Base-by-base conservation (phyloP, 1,140 invertebrate species). In the Drosophila pseudoananassae region DNA sequence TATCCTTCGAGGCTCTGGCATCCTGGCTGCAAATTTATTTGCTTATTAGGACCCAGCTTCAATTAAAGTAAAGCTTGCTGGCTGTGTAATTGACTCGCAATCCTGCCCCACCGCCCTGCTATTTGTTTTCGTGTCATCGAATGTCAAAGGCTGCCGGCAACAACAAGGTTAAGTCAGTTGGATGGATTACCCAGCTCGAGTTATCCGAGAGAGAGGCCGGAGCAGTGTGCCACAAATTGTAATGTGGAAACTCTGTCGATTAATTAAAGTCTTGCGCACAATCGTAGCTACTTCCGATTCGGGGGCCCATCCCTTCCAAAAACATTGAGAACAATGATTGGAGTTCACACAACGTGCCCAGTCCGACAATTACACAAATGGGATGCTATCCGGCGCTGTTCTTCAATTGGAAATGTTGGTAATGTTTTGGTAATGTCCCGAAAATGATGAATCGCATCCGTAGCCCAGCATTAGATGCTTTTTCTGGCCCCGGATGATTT, bases 371-470 rank as follows among this genome's bases (percentile, higher is more conserved):
- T 66, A 63, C 23, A 53, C 59, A 52, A 68, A 52, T 64, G 17
- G 59, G 9, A 15, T 5, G 15, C 25, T 7, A 9, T 43, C 10
- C 33, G 14, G 0, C 7, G 49, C 4, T 66, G 49, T 12, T 23
- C 38, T 38, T 36, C 40, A 38, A 38, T 23, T 54, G 40, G 15
- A 38, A 55, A 68, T 49, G 61, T 20, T 20, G 20, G 20, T 20
- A 20, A 20, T 55, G 40, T 31, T 55, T 55, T 55, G 40, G 27
- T n/a, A 68, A 66, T 66, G 45, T 15, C 7, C 5, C 59, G 15
- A 47, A 45, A 54, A 66, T 66, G 40, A 66, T 69, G 49, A 46
- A 69, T 66, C 9, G 38, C n/a, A 64, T 64, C 47, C 49, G 61
- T 17, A 4, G n/a, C n/a, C 38, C 5, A 2, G 14, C 4, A 6